A percentile compares a stretch with the other conserved stretches of the same genome.
Conservation (phyloP, 2,888 invertebrate genomes). For the Gastrophysa polygoni region DNA sequence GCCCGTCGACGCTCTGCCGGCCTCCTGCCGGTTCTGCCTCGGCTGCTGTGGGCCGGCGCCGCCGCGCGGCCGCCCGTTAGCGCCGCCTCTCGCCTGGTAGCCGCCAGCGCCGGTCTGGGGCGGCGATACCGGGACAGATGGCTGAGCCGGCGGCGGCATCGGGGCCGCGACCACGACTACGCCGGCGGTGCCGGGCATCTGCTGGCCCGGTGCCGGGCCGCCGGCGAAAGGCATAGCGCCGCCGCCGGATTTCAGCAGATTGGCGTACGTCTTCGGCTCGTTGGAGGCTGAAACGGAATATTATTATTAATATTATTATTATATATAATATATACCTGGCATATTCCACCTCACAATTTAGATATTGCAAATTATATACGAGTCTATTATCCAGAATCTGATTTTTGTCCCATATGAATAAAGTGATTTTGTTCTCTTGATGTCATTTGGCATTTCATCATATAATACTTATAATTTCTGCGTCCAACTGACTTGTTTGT, state of each 20-base stretch:
- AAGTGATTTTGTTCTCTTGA: no score
- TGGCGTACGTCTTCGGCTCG: slow-evolving; percentile 88
- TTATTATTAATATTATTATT: no score
- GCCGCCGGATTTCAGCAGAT: slow-evolving; percentile 70
- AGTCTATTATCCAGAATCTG: no score
- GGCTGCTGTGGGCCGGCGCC: slow-evolving; percentile 37
- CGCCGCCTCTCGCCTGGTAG: slow-evolving; percentile 21
- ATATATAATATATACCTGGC: no score
- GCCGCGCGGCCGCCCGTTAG: slow-evolving; percentile 22
- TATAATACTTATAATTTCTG: no score
- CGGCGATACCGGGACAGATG: no score
- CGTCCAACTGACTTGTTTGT: no score
- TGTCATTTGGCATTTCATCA: no score
- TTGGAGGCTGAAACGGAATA: slow-evolving; percentile 55
- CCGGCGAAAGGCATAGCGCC: slow-evolving; percentile 32
- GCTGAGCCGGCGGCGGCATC: slow-evolving; percentile 1
- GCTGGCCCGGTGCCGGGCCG: slow-evolving; percentile 9
- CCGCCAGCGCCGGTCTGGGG: slow-evolving; percentile 3
- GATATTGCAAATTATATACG: no score
- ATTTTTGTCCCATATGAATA: no score
- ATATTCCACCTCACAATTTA: no score
- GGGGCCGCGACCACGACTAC: not conserved
- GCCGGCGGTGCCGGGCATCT: slow-evolving; percentile 7
- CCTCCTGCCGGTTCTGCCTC: slow-evolving; percentile 49
- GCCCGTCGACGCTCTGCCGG: slow-evolving; percentile 38